Evolutionary conservation across 2,113 vertebrate species (phyloP), one percentile per base, ranked within the genome.

Genomic region (Pagrus major): DNA sequence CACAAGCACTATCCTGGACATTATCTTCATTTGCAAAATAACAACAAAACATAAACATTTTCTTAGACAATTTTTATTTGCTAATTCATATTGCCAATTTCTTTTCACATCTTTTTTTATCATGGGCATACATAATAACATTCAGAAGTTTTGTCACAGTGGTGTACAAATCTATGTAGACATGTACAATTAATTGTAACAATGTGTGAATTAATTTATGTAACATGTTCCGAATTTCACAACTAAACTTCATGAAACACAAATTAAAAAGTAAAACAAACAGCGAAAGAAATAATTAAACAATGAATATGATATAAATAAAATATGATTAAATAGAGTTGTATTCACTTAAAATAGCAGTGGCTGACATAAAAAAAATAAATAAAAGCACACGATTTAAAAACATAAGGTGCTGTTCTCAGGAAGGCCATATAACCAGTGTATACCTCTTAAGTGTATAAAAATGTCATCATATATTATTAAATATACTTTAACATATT

Each of bases 381-480:
- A 4, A 29, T 10, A 41, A 41, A 2, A n/a, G n/a, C n/a, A n/a
- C n/a, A n/a, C n/a, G n/a, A n/a, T 6, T 25, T 20, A 31, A 29
- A 21, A 46, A 23, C 31, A 27, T 41, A 70, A 69, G 37, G 55
- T 74, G 69, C 44, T 59, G 9, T 60, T 42, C 16, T 42, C 33
- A 66, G 35, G 39, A 58, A 35, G 27, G 79, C 12, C 39, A 75
- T 47, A 29, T 21, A 63, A 58, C 16, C 35, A 54, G 15, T 37
- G 20, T 35, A 29, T 55, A 31, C 5, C 47, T 9, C 1, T n/a
- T n/a, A 46, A n/a, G 3, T 35, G 3, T 60, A 29, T 58, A 67
- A 46, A 3, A 67, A n/a, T 47, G 31, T 12, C 4, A 52, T 10
- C 60, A n/a, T 5, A 54, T 29, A 33, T 55, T 3, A 27, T 29